Evolutionary conservation across 1,140 invertebrate species (phyloP).

Genomic region (Drosophila bifasciata): DNA sequence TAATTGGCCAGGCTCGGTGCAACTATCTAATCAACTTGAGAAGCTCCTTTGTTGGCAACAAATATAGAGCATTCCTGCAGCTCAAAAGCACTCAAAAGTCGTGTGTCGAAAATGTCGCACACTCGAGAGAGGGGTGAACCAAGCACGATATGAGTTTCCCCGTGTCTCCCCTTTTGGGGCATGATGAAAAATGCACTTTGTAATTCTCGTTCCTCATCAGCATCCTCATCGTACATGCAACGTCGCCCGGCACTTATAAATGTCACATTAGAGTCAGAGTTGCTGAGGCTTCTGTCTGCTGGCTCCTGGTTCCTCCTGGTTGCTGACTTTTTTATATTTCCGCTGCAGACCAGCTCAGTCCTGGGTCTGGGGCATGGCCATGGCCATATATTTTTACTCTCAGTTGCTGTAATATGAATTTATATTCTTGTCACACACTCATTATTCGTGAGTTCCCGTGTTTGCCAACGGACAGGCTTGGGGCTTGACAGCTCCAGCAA

Average conservation of each 20-base stretch:
- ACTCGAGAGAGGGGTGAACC: constrained; percentile 38
- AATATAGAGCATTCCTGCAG: not conserved
- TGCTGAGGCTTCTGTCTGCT: constrained; percentile 9
- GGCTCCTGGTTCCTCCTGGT: not conserved
- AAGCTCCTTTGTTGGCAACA: not conserved
- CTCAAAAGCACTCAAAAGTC: constrained; percentile 30
- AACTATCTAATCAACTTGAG: constrained; percentile 32
- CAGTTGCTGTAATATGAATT: constrained; percentile 51
- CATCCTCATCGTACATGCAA: constrained; percentile 62
- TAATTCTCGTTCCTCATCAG: constrained; percentile 75
- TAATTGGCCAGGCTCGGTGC: not conserved
- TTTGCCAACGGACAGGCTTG: constrained; percentile 15
- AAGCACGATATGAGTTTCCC: constrained; percentile 52
- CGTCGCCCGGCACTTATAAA: constrained; percentile 71
- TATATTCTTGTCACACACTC: constrained; percentile 55
- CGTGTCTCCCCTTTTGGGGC: constrained; percentile 42
- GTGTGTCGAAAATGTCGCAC: constrained; percentile 46
- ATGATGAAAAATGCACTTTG: constrained; percentile 80
- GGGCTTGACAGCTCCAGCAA: constrained; percentile 4
- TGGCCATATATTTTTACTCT: constrained; percentile 36
- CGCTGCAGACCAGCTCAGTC: constrained; percentile 5
- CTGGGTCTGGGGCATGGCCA: constrained; percentile 19
- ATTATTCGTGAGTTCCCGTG: constrained; percentile 36
- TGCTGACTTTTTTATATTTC: constrained; percentile 65
- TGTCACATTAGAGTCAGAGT: constrained; percentile 75